A percentile compares a stretch with the other conserved stretches of the same genome.
phyloP scores from a whole-genome alignment of 2,797 vertebrate species.

The Pogoniulus pusillus region DNA sequence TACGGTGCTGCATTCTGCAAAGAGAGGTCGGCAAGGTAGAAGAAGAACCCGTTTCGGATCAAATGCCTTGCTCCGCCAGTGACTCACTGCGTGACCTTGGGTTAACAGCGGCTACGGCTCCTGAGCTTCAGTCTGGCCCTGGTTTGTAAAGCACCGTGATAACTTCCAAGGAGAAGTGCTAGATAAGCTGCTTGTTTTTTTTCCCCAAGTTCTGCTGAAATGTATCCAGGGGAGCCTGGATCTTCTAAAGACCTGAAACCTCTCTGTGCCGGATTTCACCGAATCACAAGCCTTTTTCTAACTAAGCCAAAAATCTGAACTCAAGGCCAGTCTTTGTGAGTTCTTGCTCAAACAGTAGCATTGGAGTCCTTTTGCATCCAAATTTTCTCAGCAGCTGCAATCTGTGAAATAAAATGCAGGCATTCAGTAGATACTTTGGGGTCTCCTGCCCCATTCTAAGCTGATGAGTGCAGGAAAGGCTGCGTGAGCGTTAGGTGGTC shows the following conservation, averaged over 20 bases:
- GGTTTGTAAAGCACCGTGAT: neutral
- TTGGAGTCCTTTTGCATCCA: neutral
- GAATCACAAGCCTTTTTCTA: neutral
- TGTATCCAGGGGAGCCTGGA: neutral
- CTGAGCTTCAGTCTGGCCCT: neutral
- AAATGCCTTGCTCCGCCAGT: neutral
- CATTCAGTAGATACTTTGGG: neutral
- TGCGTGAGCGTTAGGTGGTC: neutral
- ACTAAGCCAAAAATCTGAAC: neutral
- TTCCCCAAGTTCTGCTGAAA: neutral
- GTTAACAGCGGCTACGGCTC: neutral
- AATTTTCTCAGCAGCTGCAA: neutral
- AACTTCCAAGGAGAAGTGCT: slow-evolving; percentile 10
- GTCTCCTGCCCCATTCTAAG: neutral
- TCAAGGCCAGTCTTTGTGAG: neutral
- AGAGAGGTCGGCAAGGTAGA: neutral
- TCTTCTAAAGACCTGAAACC: neutral
- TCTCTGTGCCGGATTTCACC: neutral
- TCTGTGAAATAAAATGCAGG: neutral
- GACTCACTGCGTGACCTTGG: slow-evolving; percentile 32
- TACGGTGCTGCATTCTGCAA: neutral
- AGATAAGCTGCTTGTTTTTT: neutral
- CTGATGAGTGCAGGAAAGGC: neutral
- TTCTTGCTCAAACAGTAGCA: neutral
- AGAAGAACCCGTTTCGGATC: neutral